A percentile compares a stretch with the other conserved stretches of the same genome.
phyloP scores from a whole-genome alignment of 2,797 vertebrate species.

The Liparis tanakae region DNA sequence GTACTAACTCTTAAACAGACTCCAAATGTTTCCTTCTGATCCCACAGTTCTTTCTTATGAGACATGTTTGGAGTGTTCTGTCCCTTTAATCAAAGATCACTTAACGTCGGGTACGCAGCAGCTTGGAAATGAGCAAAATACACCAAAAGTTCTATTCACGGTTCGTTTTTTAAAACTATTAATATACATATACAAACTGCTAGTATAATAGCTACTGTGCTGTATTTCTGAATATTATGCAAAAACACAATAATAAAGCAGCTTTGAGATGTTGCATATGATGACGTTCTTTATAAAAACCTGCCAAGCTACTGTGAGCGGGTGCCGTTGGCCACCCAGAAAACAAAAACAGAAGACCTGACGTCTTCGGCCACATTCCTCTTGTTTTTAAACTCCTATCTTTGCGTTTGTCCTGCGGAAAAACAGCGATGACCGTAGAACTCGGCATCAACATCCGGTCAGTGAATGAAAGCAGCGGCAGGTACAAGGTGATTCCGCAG shows the following conservation, averaged over 20 bases:
- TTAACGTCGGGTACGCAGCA: not conserved
- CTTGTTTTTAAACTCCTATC: not conserved
- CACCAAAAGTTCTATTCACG: not conserved
- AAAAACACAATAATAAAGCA: constrained; percentile 44
- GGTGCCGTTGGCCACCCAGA: constrained; percentile 18
- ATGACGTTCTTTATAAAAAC: constrained; percentile 20
- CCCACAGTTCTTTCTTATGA: not conserved
- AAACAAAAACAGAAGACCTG: not conserved
- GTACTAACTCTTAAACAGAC: constrained; percentile 11
- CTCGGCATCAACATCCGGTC: not conserved
- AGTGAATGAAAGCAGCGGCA: constrained; percentile 17
- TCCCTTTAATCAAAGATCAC: constrained; percentile 17
- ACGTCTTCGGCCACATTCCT: constrained; percentile 33
- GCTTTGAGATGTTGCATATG: constrained; percentile 35
- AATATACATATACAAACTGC: constrained; percentile 32
- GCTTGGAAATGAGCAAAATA: constrained; percentile 4
- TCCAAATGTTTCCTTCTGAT: not conserved
- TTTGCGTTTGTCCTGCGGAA: constrained; percentile 27
- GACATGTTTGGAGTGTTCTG: constrained; percentile 10
- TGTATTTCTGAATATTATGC: constrained; percentile 48
- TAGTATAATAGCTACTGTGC: constrained; percentile 44
- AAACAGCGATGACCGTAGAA: constrained; percentile 26
- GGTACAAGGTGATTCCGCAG: constrained; percentile 33
- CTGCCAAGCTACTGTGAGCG: constrained; percentile 32
- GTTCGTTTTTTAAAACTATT: not conserved